Evolutionary conservation across 2,113 vertebrate genomes (phyloP), one percentile per base, ranked within the genome.

Genomic region (Macquaria ambigua): DNA sequence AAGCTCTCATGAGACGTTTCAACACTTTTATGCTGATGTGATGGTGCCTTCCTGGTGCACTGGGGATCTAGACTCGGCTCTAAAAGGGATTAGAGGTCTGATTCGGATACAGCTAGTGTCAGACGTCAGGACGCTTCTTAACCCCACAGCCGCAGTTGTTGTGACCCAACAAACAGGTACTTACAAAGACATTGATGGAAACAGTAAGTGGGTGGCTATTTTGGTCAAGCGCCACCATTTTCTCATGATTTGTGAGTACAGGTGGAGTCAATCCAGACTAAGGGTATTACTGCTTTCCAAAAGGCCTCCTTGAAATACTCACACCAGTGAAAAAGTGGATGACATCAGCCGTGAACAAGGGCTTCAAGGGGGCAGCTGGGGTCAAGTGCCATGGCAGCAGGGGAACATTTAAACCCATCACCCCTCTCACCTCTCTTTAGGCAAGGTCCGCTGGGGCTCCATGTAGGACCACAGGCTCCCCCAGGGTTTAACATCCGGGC

Each of bases 311-410:
- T 46, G 28, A 86, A 82, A 82, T 52, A 63, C 55, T 64, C 5
- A 12, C 1, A 4, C 21, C 41, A n/a, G 39, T 72, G n/a, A 79
- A 69, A 67, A 55, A 59, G 12, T 48, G 28, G 23, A 39, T 82
- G 74, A 73, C 61, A 87, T 82, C 64, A 83, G 52, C 34, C 5
- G 3, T 39, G 67, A 72, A 56, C 12, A 1, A 50, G 61, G 53
- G 58, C 20, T 39, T 61, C 43, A 66, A 53, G 15, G 48, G 67
- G 59, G 21, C 56, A 6, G 76, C 58, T 11, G 70, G 87, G 88
- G 89, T 89, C 84, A 92, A 83, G 79, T 85, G 71, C 66, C 58
- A 55, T 34, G n/a, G 76, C 67, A 83, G 87, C 73, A 68, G 56
- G 73, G 72, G 76, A 48, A 50, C 81, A 81, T 77, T 85, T 85